phyloP scores from a whole-genome alignment of 2,797 vertebrate species.

The Diplodus puntazzo region DNA sequence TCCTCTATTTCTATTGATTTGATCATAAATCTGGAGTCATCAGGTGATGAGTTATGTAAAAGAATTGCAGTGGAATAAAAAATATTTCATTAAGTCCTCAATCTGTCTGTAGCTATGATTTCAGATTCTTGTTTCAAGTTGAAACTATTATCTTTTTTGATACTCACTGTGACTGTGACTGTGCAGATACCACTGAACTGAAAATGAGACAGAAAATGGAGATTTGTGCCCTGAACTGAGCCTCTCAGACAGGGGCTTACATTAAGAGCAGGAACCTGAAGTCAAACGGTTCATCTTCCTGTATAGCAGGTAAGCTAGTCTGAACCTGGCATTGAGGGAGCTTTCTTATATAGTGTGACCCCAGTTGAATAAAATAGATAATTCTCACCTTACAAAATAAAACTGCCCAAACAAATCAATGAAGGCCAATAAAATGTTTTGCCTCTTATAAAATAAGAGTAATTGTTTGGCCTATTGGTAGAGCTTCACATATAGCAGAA shows the following conservation, averaged over 20 bases:
- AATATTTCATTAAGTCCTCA: slow-evolving; percentile 2
- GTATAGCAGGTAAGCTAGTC: too few relatives aligned
- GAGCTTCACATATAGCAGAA: not conserved
- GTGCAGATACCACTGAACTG: not conserved
- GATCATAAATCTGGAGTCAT: not conserved
- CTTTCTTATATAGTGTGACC: not conserved
- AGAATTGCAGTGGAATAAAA: not conserved
- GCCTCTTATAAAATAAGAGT: not conserved
- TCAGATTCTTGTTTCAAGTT: slow-evolving; percentile 10
- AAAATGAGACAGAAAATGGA: slow-evolving; percentile 12
- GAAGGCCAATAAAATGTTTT: not conserved
- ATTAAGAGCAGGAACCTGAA: not conserved
- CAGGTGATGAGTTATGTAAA: not conserved
- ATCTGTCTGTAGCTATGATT: not conserved
- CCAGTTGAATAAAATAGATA: not conserved
- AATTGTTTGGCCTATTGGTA: too few relatives aligned
- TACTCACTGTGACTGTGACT: slow-evolving; percentile 3
- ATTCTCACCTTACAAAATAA: not conserved
- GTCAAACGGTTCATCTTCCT: not conserved
- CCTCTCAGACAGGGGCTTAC: slow-evolving; percentile 11
- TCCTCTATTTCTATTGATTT: not conserved
- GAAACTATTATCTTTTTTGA: slow-evolving; percentile 26
- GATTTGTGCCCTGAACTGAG: slow-evolving; percentile 23
- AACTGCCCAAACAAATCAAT: not conserved
- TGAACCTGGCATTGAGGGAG: not conserved